Percentiles rank a stretch among this genome's conserved stretches.
phyloP scores from a whole-genome alignment of 1,140 invertebrate genomes.

The Mesaphorura yosii region DNA sequence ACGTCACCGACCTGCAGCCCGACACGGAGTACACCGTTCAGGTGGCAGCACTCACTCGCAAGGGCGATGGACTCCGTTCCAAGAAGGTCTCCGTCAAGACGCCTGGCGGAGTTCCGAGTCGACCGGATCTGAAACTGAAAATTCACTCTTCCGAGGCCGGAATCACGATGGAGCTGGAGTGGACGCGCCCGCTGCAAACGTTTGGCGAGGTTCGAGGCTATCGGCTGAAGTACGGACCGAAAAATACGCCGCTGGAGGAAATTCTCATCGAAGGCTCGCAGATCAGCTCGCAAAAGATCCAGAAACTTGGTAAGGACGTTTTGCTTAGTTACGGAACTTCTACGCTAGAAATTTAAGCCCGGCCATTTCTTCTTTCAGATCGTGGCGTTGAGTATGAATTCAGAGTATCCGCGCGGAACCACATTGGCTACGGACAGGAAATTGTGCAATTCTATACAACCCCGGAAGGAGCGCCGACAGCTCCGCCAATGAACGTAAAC shows the following conservation, averaged over 20 bases:
- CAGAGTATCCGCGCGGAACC: constrained; percentile 78
- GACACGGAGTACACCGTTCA: constrained; percentile 85
- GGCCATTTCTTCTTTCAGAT: constrained; percentile 13
- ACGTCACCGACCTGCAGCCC: constrained; percentile 77
- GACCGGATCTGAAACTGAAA: constrained; percentile 75
- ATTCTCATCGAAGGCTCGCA: constrained; percentile 46
- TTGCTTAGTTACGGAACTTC: neutral
- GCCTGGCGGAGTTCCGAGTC: constrained; percentile 81
- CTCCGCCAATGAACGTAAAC: constrained; percentile 68
- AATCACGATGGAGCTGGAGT: constrained; percentile 76
- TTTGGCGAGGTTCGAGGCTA: constrained; percentile 79
- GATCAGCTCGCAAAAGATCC: constrained; percentile 45
- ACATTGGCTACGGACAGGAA: constrained; percentile 85
- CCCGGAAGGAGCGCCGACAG: constrained; percentile 72
- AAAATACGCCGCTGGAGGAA: constrained; percentile 48
- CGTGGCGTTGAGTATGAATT: constrained; percentile 91
- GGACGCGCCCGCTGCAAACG: constrained; percentile 71
- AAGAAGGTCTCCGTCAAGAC: constrained; percentile 68
- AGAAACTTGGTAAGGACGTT: constrained; percentile 40
- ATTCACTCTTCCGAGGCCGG: constrained; percentile 58
- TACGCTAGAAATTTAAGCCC: neutral
- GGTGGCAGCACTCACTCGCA: constrained; percentile 78
- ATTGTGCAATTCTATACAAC: constrained; percentile 75
- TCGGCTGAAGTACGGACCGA: constrained; percentile 66
- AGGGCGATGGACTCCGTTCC: constrained; percentile 85